Evolutionary conservation across 2,888 invertebrate species (phyloP).

Genomic region (Erebia palarica): DNA sequence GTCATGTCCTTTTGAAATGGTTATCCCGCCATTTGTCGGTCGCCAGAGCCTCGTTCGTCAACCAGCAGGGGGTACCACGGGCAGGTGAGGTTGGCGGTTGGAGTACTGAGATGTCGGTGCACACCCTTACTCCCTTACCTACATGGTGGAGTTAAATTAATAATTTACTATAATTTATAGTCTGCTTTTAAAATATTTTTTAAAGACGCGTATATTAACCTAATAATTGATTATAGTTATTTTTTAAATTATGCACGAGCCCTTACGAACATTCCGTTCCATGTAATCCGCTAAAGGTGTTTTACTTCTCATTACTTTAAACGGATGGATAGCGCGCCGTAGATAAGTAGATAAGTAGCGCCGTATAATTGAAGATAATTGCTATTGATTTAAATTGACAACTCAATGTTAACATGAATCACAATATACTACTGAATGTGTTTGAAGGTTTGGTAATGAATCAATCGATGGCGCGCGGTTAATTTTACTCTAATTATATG

Average conservation of each 20-base stretch:
- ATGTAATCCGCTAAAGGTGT: slow-evolving; percentile 44
- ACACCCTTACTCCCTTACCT: no score
- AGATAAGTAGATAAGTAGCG: slow-evolving; percentile 51
- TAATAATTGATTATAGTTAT: not conserved
- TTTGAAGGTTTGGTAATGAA: slow-evolving; percentile 32
- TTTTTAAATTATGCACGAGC: slow-evolving; percentile 7
- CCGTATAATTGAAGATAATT: slow-evolving; percentile 54
- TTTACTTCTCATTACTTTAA: slow-evolving; percentile 64
- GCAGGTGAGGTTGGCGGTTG: no score
- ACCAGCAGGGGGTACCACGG: no score
- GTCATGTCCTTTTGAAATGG: no score
- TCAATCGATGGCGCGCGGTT: slow-evolving; percentile 31
- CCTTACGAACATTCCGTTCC: slow-evolving; percentile 33
- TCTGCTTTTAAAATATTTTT: no score
- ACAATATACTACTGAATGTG: slow-evolving; percentile 26
- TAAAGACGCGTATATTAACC: no score
- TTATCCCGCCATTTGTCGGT: no score
- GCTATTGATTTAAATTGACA: slow-evolving; percentile 39
- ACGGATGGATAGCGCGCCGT: no score
- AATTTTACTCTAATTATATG: slow-evolving; percentile 19
- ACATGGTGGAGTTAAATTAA: no score
- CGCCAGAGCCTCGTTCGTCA: no score
- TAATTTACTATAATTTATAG: no score
- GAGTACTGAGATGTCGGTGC: no score
- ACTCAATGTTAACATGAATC: slow-evolving; percentile 37